Conservation (phyloP, 1,140 invertebrate species). For the Littorina saxatilis region DNA sequence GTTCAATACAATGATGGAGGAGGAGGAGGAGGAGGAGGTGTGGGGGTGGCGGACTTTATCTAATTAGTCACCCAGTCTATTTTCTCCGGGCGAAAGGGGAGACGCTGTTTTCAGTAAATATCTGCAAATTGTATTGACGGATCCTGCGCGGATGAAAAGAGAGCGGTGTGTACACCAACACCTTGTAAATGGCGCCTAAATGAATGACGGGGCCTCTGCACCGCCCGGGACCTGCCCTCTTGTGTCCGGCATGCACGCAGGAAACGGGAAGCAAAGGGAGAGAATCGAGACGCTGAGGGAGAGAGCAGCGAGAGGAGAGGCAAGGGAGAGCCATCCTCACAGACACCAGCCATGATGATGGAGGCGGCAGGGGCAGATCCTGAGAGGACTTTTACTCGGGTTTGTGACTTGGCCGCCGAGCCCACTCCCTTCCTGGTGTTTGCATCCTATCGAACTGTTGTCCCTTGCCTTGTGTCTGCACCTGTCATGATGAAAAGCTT, state of each 20-base stretch:
- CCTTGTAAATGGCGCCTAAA: slow-evolving; percentile 14
- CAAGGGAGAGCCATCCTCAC: too few relatives aligned
- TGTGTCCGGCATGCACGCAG: slow-evolving; percentile 16
- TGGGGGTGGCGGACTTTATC: slow-evolving; percentile 13
- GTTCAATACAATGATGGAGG: too few relatives aligned
- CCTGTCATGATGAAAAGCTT: slow-evolving; percentile 15
- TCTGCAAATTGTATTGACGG: slow-evolving; percentile 42
- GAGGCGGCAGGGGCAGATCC: slow-evolving; percentile 2
- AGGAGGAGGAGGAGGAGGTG: background rate
- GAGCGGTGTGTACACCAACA: slow-evolving; percentile 23
- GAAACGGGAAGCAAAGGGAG: slow-evolving; percentile 22
- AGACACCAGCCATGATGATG: too few relatives aligned
- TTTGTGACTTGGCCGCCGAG: background rate
- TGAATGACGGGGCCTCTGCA: background rate
- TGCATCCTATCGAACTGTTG: slow-evolving; percentile 23
- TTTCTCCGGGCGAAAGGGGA: slow-evolving; percentile 31
- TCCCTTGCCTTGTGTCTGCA: background rate
- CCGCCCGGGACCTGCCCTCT: background rate
- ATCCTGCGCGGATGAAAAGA: slow-evolving; percentile 29
- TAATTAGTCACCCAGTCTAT: slow-evolving; percentile 33
- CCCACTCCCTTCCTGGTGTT: background rate
- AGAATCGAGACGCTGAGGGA: background rate
- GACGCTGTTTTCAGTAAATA: slow-evolving; percentile 41
- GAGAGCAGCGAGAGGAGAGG: too few relatives aligned
- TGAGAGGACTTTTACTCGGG: slow-evolving; percentile 23